Percentiles rank a stretch among this genome's conserved stretches.
Conservation (phyloP, 2,888 invertebrate genomes). For the Exephanes ischioxanthus region DNA sequence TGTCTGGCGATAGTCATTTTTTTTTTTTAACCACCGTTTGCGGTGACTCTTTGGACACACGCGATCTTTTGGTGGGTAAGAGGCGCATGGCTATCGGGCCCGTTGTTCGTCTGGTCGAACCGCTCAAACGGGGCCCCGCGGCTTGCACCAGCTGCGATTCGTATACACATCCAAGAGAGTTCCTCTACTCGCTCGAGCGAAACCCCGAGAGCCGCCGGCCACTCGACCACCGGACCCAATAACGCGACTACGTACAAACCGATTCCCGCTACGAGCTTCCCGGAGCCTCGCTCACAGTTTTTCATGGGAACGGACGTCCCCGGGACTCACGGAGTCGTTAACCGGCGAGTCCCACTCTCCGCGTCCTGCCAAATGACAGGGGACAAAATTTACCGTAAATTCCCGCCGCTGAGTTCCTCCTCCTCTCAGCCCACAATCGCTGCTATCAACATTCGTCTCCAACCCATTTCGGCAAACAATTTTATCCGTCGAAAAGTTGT, state of each 20-base stretch:
- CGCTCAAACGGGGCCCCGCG: constrained; percentile 31
- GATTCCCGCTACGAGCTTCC: constrained; percentile 70
- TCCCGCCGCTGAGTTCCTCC: constrained; percentile 28
- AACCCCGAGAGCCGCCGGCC: constrained; percentile 42
- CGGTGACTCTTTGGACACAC: constrained; percentile 25
- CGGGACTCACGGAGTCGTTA: constrained; percentile 61
- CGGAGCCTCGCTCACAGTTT: constrained; percentile 61
- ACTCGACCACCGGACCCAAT: constrained; percentile 36
- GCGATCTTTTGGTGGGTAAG: constrained; percentile 21
- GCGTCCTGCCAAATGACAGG: constrained; percentile 49
- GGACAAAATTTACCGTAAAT: constrained; percentile 57
- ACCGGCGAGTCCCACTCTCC: constrained; percentile 42
- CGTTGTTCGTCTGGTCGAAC: constrained; percentile 6
- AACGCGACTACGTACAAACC: constrained; percentile 25
- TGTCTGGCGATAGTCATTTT: background rate
- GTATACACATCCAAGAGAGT: constrained; percentile 30
- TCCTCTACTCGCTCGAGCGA: constrained; percentile 57
- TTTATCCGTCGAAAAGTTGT: background rate
- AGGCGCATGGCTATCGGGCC: background rate
- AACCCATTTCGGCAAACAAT: background rate
- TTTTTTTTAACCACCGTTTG: constrained; percentile 5
- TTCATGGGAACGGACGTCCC: constrained; percentile 63
- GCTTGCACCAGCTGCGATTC: constrained; percentile 63
- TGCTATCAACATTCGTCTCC: constrained; percentile 19
- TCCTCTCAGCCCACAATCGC: constrained; percentile 30